Conservation (phyloP, 2,113 vertebrate genomes). For the Scatophagus argus region DNA sequence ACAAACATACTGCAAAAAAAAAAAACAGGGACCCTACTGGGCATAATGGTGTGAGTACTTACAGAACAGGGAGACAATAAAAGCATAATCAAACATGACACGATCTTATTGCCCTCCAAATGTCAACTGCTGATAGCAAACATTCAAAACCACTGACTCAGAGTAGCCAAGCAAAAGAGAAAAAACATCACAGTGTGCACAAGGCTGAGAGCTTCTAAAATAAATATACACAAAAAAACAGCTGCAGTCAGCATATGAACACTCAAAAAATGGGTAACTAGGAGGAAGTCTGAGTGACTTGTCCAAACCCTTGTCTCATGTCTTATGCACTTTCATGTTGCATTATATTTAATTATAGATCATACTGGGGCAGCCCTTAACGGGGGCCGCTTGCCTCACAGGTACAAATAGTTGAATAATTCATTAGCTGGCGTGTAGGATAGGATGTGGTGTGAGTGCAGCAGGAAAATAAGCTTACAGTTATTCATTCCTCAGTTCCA, state of each 20-base stretch:
- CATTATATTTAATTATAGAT: constrained; percentile 88
- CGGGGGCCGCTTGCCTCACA: constrained; percentile 82
- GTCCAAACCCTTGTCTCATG: constrained; percentile 77
- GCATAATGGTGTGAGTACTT: constrained; percentile 58
- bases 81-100: constrained; percentile 66
- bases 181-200: constrained; percentile 12
- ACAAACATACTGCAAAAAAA: constrained; percentile 58
- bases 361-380: constrained; percentile 80
- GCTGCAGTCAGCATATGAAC: constrained; percentile 68
- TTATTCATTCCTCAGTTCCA: constrained; percentile 60
- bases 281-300: constrained; percentile 76
- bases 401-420: constrained; percentile 87
- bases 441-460: constrained; percentile 73
- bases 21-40: constrained; percentile 43
- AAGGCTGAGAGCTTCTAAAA: constrained; percentile 30
- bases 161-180: constrained; percentile 20
- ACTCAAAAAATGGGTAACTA: constrained; percentile 58
- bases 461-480: constrained; percentile 64
- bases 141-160: constrained; percentile 36
- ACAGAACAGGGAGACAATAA: constrained; percentile 56
- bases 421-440: constrained; percentile 72
- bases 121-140: constrained; percentile 61
- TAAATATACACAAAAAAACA: constrained; percentile 52
- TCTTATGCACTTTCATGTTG: constrained; percentile 86
- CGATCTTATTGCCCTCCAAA: constrained; percentile 61